Evolutionary conservation across 1,140 invertebrate genomes (phyloP), one percentile per base, ranked within the genome.

Genomic region (Brachionus asplanchnoidis): DNA sequence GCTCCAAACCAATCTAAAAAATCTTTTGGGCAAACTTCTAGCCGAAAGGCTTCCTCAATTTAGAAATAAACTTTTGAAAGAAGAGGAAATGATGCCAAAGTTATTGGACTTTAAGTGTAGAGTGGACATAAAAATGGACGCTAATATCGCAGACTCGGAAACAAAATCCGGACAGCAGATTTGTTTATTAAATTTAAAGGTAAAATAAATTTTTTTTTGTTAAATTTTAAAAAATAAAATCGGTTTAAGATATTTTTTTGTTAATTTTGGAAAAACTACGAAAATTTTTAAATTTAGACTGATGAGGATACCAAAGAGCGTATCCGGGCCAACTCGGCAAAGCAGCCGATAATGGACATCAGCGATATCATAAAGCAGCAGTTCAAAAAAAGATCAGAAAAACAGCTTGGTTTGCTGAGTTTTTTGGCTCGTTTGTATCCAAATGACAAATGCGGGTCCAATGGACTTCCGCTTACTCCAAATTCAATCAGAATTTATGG

Each of bases 401-500:
- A 85, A 5, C 68, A 87, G 36, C 93, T 97, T 88, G 95, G 94
- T 36, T 94, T 94, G 26, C 93, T 93, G 86, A 97, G 95, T 66
- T 96, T 95, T 89, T 95, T 96, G 90, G 95, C 95, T 0, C 93
- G 93, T 87, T 93, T 93, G 87, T 95, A 97, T 90, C 93, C 95
- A 50, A 93, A 94, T 85, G 96, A 98, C 90, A 93, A 94, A 80
- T 98, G 96, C 90, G 96, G 96, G 8, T 95, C 94, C 83, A 98
- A 98, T 91, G 96, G 97, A 14, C 90, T 98, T 42, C 97, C 96
- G 0, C 90, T 98, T 11, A 98, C 96, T 2, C 96, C 96, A 20
- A 97, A 97, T 90, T 97, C 96, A 0, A 96, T 98, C 80, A 94
- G 94, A 84, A 97, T 98, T 87, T 91, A 96, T 79, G 97, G 97